Evolutionary conservation across 2,113 vertebrate genomes (phyloP).

Genomic region (Channa argus): DNA sequence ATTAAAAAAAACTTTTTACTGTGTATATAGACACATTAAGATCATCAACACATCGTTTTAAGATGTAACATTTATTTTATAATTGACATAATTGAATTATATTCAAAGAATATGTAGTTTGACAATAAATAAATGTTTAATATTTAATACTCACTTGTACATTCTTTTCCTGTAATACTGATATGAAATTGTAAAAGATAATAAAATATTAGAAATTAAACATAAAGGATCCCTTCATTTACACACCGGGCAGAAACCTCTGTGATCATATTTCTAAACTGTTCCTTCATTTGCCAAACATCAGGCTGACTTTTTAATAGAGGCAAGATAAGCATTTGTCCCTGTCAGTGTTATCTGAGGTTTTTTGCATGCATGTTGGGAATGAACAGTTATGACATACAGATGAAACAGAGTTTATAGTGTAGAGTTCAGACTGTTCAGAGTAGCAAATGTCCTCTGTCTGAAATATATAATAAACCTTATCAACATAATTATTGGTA

Average conservation of each 20-base stretch:
- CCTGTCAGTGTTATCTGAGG: slow-evolving; percentile 41
- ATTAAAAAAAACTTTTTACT: slow-evolving; percentile 13
- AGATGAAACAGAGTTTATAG: neutral
- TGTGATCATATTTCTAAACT: neutral
- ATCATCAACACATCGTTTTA: slow-evolving; percentile 65
- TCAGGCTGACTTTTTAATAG: neutral
- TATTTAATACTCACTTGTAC: slow-evolving; percentile 21
- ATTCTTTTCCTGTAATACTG: neutral
- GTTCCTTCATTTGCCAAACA: neutral
- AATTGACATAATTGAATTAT: slow-evolving; percentile 58
- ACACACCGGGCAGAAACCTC: neutral
- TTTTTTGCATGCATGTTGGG: neutral
- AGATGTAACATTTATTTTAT: slow-evolving; percentile 63
- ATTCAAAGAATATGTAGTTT: slow-evolving; percentile 71
- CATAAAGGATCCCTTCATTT: neutral
- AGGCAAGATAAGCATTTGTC: neutral
- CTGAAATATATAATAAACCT: slow-evolving; percentile 13
- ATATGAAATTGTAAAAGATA: neutral
- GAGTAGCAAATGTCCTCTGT: neutral
- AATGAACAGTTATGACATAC: neutral
- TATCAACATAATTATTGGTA: neutral
- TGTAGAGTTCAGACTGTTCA: slow-evolving; percentile 26
- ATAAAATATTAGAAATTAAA: too few species aligned
- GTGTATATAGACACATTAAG: slow-evolving; percentile 30
- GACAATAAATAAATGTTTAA: slow-evolving; percentile 39